phyloP scores from a whole-genome alignment of 2,888 invertebrate genomes.

The Conistra vaccinii region DNA sequence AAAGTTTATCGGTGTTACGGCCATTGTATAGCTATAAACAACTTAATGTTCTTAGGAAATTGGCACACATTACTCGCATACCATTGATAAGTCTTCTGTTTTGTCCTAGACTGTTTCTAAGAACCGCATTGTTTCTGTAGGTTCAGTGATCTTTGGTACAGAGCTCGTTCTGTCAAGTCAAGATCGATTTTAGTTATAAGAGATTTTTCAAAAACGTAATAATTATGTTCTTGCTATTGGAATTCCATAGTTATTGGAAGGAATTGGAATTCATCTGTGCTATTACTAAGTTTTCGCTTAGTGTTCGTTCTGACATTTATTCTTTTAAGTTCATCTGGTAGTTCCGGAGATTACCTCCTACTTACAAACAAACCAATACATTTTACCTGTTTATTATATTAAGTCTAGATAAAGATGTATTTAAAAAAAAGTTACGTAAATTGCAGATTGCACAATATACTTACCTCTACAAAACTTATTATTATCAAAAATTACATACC shows the following conservation, averaged over 20 bases:
- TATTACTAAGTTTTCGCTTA: no score
- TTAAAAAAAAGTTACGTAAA: not conserved
- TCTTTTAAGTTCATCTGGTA: no score
- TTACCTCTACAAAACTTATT: not conserved
- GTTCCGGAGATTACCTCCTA: no score
- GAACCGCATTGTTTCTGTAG: not conserved
- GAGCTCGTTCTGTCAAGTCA: not conserved
- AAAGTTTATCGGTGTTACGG: constrained; percentile 50
- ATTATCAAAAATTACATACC: not conserved
- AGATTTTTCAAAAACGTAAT: not conserved
- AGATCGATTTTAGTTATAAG: not conserved
- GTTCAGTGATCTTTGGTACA: constrained; percentile 3
- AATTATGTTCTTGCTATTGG: not conserved
- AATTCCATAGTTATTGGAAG: no score
- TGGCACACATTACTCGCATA: constrained; percentile 49
- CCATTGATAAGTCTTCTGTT: constrained; percentile 45
- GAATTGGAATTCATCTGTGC: no score
- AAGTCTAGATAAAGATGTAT: no score
- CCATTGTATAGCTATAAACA: constrained; percentile 55
- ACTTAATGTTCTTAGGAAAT: constrained; percentile 42
- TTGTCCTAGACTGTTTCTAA: constrained; percentile 23
- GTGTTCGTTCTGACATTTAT: no score
- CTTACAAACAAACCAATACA: no score
- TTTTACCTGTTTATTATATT: no score
- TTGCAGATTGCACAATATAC: not conserved